Evolutionary conservation across 23 tunicate genomes (phyloP).

Genomic region (Ascidia mentula): DNA sequence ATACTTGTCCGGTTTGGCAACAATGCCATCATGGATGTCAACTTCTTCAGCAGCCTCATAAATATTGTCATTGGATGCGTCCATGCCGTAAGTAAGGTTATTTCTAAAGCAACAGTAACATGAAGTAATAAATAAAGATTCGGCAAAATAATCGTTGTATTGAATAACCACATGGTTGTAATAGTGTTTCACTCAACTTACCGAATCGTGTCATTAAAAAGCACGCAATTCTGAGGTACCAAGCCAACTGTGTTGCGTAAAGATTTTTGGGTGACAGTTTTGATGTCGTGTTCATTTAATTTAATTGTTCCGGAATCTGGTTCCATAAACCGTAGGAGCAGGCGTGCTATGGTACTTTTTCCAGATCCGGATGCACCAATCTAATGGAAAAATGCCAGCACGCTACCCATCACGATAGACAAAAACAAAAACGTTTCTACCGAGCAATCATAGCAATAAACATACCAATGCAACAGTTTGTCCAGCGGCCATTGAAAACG

Average conservation of each 20-base stretch:
- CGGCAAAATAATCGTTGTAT: not conserved
- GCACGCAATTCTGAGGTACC: constrained; percentile 91
- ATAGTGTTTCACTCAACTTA: not conserved
- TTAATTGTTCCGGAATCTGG: constrained; percentile 62
- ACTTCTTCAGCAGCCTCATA: constrained; percentile 66
- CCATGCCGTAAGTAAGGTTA: constrained; percentile 81
- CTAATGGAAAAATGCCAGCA: too few relatives aligned
- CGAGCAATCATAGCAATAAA: too few relatives aligned
- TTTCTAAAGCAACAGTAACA: constrained; percentile 32
- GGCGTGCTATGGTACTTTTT: constrained; percentile 85
- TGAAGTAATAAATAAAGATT: not conserved
- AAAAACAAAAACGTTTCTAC: too few relatives aligned
- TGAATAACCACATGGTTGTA: not conserved
- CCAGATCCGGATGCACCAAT: constrained; percentile 98
- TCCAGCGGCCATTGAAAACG: constrained; percentile 75
- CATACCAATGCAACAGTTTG: constrained; percentile 85
- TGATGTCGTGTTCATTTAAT: constrained; percentile 57
- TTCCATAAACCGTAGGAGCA: constrained; percentile 81
- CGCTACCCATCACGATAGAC: too few relatives aligned
- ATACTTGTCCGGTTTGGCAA: constrained; percentile 75
- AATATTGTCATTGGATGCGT: constrained; percentile 68
- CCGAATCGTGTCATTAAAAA: constrained; percentile 91
- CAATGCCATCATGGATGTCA: constrained; percentile 73
- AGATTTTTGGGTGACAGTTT: constrained; percentile 63
- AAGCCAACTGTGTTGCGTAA: constrained; percentile 73